Evolutionary conservation across 1,140 invertebrate species (phyloP), one percentile per base, ranked within the genome.

Genomic region (Anastrepha obliqua): DNA sequence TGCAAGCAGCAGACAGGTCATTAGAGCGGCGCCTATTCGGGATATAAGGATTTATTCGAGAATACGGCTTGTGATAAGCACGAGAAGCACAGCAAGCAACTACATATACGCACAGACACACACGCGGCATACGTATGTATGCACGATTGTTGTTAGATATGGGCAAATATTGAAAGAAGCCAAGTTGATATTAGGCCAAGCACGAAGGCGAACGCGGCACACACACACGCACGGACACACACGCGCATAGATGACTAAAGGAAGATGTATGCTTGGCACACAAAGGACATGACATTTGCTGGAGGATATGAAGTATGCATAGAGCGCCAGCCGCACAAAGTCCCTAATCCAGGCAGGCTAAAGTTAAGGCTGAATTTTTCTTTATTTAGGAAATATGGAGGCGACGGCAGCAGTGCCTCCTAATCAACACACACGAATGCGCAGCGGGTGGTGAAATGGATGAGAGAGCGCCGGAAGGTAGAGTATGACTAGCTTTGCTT

Each of bases 371-470:
- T 55, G 42, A 81, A 81, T 81, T 81, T 81, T 81, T 81, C 47
- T 42, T 81, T 51, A 42, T 81, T 55, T 58, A 81, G 74, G 74
- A 47, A 81, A 44, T 74, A 15, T 29, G 29, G 4, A 74, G 7
- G 74, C 51, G 17, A 55, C 17, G 17, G 44, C 42, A n/a, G 74
- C 15, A 29, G 8, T 55, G 47, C 74, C 74, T 55, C 74, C 74
- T 81, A 81, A 81, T 81, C 74, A 81, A 81, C 74, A 81, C 47
- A 55, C 74, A 81, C 74, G 74, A 81, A 42, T 81, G 74, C 74
- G 47, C 67, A 81, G 47, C 44, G 74, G 74, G 44, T 20, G 74
- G 47, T 20, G n/a, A 55, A 55, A 20, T 78, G 39, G 67, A 8
- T 65, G 67, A 29, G 29, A n/a, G 4, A 11, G 39, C 42, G 3